phyloP scores from a whole-genome alignment of 1,140 invertebrate genomes.

The Theocolax elegans region DNA sequence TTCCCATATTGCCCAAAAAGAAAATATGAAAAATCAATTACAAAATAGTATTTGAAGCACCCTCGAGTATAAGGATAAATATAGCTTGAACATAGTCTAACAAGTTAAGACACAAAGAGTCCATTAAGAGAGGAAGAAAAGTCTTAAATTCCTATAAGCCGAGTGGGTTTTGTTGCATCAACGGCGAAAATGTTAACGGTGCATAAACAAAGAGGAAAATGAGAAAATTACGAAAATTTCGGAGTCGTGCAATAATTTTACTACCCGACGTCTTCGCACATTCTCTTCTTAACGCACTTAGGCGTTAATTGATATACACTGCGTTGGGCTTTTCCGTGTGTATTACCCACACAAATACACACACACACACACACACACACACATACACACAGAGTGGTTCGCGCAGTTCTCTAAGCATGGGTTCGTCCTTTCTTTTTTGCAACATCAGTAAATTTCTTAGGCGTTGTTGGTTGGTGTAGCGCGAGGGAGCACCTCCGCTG shows the following conservation, averaged over 20 bases:
- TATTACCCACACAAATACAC: neutral
- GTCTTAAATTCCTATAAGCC: no score
- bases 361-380: no score
- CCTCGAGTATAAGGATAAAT: no score
- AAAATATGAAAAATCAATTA: no score
- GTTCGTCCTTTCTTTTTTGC: neutral
- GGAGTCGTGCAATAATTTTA: neutral
- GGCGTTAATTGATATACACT: slow-evolving; percentile 25
- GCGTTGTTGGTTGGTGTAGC: neutral
- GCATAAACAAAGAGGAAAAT: slow-evolving; percentile 1
- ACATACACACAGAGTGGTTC: no score
- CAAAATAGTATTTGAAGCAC: no score
- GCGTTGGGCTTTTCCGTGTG: neutral
- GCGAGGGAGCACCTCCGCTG: neutral
- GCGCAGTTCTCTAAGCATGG: no score
- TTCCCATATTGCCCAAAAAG: no score
- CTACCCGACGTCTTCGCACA: neutral
- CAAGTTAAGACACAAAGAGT: neutral
- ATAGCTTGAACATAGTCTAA: no score
- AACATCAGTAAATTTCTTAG: slow-evolving; percentile 23
- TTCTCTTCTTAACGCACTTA: slow-evolving; percentile 16
- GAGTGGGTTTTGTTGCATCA: neutral
- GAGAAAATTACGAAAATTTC: slow-evolving; percentile 1
- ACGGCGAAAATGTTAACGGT: neutral
- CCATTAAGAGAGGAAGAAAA: no score